phyloP scores from a whole-genome alignment of 2,113 vertebrate species.

The Elaphurus davidianus region DNA sequence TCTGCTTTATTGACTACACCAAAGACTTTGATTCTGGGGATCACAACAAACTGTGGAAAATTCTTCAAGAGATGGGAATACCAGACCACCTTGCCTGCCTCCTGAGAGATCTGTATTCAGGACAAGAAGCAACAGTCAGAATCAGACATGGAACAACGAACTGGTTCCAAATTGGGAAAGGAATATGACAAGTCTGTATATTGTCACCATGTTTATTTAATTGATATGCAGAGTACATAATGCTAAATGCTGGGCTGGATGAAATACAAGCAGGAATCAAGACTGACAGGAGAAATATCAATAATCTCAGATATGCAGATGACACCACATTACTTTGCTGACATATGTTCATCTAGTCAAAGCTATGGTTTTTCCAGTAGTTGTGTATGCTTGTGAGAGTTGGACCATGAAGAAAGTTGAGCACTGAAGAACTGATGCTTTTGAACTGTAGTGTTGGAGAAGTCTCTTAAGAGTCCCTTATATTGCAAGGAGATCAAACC shows the following conservation, averaged over 20 bases:
- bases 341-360: neutral
- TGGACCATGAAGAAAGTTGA: neutral
- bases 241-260: neutral
- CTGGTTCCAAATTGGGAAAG: neutral
- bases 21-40: neutral
- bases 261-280: neutral
- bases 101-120: neutral
- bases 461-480: neutral
- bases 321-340: neutral
- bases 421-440: neutral
- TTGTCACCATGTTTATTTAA: neutral
- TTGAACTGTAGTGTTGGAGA: neutral
- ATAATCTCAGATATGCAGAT: neutral
- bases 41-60: neutral
- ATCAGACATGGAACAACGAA: neutral
- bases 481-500: neutral
- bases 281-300: neutral
- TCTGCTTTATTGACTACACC: neutral
- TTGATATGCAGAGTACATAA: neutral
- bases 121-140: neutral
- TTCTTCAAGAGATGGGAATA: neutral
- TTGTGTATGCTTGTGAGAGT: neutral
- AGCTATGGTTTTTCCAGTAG: neutral
- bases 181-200: neutral
- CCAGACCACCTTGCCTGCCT: neutral